Conservation (phyloP, 2,113 vertebrate genomes). For the Microcebus lehilahytsara region DNA sequence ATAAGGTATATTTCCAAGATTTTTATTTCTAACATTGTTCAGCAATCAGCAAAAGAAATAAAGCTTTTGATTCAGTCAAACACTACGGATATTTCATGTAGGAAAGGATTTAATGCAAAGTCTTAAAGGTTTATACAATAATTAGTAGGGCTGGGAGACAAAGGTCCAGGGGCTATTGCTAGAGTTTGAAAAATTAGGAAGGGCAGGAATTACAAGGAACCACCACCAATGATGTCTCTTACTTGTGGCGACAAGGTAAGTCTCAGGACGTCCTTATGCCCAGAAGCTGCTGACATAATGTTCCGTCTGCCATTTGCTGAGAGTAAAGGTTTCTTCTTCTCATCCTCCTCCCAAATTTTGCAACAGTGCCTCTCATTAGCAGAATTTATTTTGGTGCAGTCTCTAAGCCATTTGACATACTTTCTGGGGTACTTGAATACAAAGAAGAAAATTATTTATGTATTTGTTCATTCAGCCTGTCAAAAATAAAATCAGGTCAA, state of each 20-base stretch:
- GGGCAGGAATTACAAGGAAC: background rate
- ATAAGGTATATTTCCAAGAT: background rate
- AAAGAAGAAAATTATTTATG: background rate
- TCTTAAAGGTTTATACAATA: background rate
- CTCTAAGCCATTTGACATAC: background rate
- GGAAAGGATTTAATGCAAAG: background rate
- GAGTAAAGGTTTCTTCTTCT: background rate
- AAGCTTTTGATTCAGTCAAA: background rate
- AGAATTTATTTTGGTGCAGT: background rate
- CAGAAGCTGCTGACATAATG: background rate
- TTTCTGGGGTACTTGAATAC: background rate
- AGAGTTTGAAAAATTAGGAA: background rate
- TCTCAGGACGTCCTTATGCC: background rate
- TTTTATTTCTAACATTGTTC: constrained; percentile 19
- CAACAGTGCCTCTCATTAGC: background rate
- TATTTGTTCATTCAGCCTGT: background rate
- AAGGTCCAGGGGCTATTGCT: background rate
- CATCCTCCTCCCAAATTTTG: background rate
- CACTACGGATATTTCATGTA: background rate
- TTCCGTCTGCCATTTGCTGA: background rate
- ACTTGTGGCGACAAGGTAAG: background rate
- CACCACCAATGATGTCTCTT: background rate
- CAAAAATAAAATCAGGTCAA: background rate
- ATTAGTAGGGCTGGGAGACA: background rate
- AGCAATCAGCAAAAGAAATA: background rate